Conservation (phyloP, 2,888 invertebrate genomes). For the Candidula unifasciata region DNA sequence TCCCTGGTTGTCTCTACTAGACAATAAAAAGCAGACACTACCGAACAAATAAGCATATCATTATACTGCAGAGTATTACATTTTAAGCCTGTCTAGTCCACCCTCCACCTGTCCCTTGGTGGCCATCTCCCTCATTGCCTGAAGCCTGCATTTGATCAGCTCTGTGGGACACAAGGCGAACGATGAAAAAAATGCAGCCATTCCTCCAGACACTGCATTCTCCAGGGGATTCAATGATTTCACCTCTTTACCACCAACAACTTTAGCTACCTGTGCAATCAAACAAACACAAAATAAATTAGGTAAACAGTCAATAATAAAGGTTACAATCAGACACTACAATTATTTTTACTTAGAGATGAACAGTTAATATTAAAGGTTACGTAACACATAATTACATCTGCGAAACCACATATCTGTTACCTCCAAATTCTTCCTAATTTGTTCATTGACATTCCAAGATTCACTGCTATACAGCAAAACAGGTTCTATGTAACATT, state of each 20-base stretch:
- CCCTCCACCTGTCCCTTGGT: conserved; percentile 68
- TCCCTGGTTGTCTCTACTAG: not conserved
- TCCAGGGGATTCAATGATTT: conserved; percentile 70
- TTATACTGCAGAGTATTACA: conserved; percentile 23
- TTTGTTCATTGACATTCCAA: no score
- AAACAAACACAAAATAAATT: not conserved
- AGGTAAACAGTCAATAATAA: not conserved
- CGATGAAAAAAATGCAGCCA: conserved; percentile 97
- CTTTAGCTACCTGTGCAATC: conserved; percentile 33
- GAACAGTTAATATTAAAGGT: no score
- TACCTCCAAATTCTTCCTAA: no score
- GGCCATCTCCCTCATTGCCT: conserved; percentile 89
- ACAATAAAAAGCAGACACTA: not conserved
- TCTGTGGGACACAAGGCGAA: conserved; percentile 98
- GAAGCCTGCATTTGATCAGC: conserved; percentile 96
- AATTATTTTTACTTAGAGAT: no score
- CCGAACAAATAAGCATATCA: not conserved
- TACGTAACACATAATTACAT: no score
- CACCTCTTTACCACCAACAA: conserved; percentile 52
- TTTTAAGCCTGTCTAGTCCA: conserved; percentile 62
- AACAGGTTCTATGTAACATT: no score
- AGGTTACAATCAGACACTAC: no score
- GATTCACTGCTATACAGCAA: no score
- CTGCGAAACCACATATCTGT: no score
- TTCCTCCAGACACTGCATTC: conserved; percentile 90